Conservation (phyloP, 2,888 invertebrate genomes). For the Odontomyia ornata region DNA sequence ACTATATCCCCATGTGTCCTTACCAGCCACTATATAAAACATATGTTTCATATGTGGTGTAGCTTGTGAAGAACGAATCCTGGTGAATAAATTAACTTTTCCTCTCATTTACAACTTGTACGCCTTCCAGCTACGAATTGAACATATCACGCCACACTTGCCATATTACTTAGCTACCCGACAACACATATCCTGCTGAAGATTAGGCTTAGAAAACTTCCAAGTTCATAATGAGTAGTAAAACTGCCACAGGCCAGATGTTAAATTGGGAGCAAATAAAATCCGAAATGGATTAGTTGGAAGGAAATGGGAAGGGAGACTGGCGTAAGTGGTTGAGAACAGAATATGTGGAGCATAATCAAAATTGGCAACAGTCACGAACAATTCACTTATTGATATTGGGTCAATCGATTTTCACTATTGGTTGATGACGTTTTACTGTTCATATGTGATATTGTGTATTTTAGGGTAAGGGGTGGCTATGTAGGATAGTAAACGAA, state of each 20-base stretch:
- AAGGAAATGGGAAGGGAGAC: background rate
- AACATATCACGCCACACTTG: background rate
- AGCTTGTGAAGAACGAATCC: no score
- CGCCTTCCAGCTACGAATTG: background rate
- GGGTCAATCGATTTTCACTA: background rate
- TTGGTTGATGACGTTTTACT: background rate
- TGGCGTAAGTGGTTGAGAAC: background rate
- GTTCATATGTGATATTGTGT: background rate
- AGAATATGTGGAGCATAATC: no score
- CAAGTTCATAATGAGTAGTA: slow-evolving; percentile 2
- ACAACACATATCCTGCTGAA: background rate
- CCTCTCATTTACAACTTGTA: background rate
- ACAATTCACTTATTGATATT: background rate
- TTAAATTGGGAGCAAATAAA: background rate
- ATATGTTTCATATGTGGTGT: background rate
- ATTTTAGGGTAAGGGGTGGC: no score
- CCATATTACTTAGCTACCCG: background rate
- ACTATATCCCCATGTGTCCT: background rate
- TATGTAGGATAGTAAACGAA: no score
- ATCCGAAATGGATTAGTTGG: background rate
- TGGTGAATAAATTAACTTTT: background rate
- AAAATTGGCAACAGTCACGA: background rate
- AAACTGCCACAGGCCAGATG: background rate
- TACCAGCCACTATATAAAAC: background rate
- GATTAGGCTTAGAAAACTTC: background rate